Evolutionary conservation across 30 jellyfish, hydroid and myxozoan species (phyloP), one percentile per base, ranked within the genome.

Genomic region (Hydractinia echinata): DNA sequence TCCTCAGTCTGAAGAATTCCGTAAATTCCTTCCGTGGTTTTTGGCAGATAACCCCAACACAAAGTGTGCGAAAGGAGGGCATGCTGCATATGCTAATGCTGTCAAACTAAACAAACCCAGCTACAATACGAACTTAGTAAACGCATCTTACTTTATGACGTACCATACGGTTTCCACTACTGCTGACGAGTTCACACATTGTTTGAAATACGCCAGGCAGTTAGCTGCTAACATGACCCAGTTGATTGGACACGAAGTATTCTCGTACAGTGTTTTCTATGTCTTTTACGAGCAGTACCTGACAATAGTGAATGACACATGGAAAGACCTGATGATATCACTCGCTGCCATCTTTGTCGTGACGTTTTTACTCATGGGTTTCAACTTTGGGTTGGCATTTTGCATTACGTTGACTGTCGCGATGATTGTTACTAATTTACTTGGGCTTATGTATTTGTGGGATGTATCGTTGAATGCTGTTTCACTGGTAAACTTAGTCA

Each of bases 201-300:
- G 95, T 51, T 56, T 94, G 94, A 88, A 82, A 79, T 83, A 87
- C 61, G 95, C 97, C 1, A 50, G 86, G 30, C 82, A 79, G 13
- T 49, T 94, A 66, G 91, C 99, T 14, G 62, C 68, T 16, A 94
- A 87, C 58, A 87, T 94, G 84, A 70, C 96, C 14, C 73, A 83
- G 66, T 84, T 60, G 19, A 81, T 89, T 30, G 83, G 86, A 0
- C 92, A 87, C 54, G 88, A 88, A 18, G 97, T 94, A 30, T 87
- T 82, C 83, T 94, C 99, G 9, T 94, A 94, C 90, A 92, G 99
- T 70, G 77, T 94, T 18, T 94, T 94, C 88, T 88, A 94, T 76
- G 96, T 94, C 21, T 94, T 83, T 54, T 94, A 94, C 60, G 99
- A 94, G 70, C 96, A 89, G 74, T 94, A 87, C 76, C 81, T 92